Evolutionary conservation across 2,113 vertebrate genomes (phyloP), one percentile per base, ranked within the genome.

Genomic region (Dryoscopus gambensis): DNA sequence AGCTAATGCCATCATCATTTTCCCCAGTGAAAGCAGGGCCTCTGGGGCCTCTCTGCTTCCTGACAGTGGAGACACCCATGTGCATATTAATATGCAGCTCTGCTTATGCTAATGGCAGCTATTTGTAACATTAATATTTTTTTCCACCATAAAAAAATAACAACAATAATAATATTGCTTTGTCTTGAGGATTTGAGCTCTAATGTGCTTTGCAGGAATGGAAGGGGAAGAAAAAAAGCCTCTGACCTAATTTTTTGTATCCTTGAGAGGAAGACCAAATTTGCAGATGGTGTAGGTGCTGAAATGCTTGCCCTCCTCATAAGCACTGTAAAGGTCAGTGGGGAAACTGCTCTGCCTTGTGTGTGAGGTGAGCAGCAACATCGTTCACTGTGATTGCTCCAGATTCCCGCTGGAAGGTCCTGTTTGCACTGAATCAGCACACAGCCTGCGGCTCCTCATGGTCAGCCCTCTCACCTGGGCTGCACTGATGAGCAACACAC

Each of bases 101-200:
- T 97, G 86, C 90, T 97, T 98, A 97, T 94, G 94, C 56, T 87
- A 97, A 97, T 98, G 92, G 90, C 60, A 84, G 90, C 96, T 94
- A 97, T 98, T 98, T 98, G 95, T 98, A 97, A 97, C 97, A 98
- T 97, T 97, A 98, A 98, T 98, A 98, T 97, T 98, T 97, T 98
- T 96, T 97, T 97, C 87, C 93, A 96, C 96, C 94, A 93, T 97
- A 96, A 97, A 97, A 97, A 97, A 96, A 97, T 92, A 97, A 85
- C 64, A 96, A 92, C 59, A 95, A 91, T 92, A 96, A 95, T 93
- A 96, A 96, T 96, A 96, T 95, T 84, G 94, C 97, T 98, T 98
- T 98, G 96, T 98, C 97, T 97, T 90, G 96, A 96, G 78, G 95
- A 98, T 97, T 97, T 98, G 96, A 97, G 94, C 88, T 97, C 47